Base-by-base conservation (phyloP, 2,888 invertebrate species). In the Amphipoea lucens region DNA sequence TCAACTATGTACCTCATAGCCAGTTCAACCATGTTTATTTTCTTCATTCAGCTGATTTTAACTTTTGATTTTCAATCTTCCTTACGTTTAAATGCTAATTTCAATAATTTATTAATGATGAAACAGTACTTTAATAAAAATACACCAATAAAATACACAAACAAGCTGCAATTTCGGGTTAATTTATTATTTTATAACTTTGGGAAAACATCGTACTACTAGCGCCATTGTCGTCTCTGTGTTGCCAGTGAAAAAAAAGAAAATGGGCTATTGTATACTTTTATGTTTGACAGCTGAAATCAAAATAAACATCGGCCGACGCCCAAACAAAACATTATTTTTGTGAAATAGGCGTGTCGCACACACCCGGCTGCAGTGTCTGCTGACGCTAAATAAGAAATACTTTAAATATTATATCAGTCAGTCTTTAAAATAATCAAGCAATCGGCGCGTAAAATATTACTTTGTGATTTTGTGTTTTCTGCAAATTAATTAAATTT, bases 321-420 rank as follows among this genome's bases (percentile, higher is more conserved):
- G 93, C 93, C 93, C 93, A 92, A 93, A 92, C 91, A 92, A 93
- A 91, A 90, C 89, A 91, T 89, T 92, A 90, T 91, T 91, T 92
- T 92, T 90, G 83, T 87, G 87, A 85, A 86, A 87, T 88, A 90
- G 91, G 91, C 85, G 92, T 92, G 91, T 88, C 91, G 77, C 76
- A 83, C 73, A 78, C 79, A 74, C 80, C 87, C 84, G 83, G 86
- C 75, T 85, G 84, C 84, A 82, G 80, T 87, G 51, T 81, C 65
- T 65, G 73, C 81, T 72, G 79, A 72, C 62, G n/a, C 74, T 79
- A 36, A 66, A 73, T 82, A 81, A 69, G 54, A 81, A 74, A 67
- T 78, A 71, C 75, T 78, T 45, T 48, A 63, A 72, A 72, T 79
- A 63, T 63, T 76, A 76, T 36, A 68, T 62, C 62, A 76, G 36